phyloP scores from a whole-genome alignment of 2,797 vertebrate genomes.

The Acrocephalus scirpaceus region DNA sequence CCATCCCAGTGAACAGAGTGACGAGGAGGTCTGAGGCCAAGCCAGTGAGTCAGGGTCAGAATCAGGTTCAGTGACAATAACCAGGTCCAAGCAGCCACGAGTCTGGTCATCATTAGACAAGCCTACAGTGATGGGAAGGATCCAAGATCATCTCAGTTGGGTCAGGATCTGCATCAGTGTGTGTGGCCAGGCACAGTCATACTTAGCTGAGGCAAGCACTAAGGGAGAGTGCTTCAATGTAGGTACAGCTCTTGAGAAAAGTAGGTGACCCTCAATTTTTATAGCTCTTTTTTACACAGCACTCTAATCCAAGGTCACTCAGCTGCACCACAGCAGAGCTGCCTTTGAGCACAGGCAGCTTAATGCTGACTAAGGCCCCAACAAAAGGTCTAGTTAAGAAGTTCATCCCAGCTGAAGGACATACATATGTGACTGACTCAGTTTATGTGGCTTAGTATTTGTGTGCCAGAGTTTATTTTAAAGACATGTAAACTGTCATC shows the following conservation, averaged over 20 bases:
- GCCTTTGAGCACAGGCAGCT: background rate
- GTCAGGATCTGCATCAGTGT: background rate
- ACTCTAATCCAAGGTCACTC: background rate
- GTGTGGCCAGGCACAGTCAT: background rate
- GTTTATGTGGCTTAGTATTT: background rate
- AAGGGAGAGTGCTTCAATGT: background rate
- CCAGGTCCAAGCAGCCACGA: background rate
- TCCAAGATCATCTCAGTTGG: background rate
- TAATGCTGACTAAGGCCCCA: background rate
- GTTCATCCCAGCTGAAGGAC: background rate
- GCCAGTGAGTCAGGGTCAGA: background rate
- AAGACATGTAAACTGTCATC: background rate
- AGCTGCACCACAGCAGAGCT: background rate
- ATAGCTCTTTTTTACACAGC: background rate
- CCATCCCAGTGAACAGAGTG: rapidly evolving
- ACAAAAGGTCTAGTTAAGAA: background rate
- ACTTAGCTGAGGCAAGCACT: background rate
- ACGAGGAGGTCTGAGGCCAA: background rate
- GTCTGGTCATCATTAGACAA: background rate
- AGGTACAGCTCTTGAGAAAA: background rate
- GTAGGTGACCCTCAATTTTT: rapidly evolving
- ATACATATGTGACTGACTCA: background rate
- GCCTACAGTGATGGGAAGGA: background rate
- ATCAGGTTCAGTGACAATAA: background rate
- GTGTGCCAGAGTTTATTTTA: background rate